Base-by-base conservation (phyloP, 2,797 vertebrate genomes). In the Alcedo atthis region DNA sequence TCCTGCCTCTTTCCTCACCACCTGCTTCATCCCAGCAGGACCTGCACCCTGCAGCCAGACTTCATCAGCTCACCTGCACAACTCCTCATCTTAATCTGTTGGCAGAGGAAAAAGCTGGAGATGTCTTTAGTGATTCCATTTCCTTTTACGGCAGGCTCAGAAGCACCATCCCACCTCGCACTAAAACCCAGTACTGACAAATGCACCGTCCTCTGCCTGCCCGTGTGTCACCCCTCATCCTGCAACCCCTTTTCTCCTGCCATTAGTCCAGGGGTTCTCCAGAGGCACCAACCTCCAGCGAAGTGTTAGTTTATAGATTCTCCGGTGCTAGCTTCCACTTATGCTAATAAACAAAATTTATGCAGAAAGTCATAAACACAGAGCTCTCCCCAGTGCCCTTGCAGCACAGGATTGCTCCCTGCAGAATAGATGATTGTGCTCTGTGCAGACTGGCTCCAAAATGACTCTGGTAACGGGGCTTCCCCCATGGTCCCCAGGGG, bases 311-410 rank as follows among this genome's bases (percentile, higher is more conserved):
- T 92, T 93, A 90, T 85, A 89, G 91, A 91, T 80, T 54, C 90
- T 40, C 74, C 20, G 0, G 90, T 71, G 83, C 91, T 86, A 93
- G 92, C 96, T 94, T 88, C 92, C 94, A 80, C 92, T 96, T 94
- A 95, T 94, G 91, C 87, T 96, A 96, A 96, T 96, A 93, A 95
- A 91, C 75, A 42, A 85, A 95, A 96, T 96, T 94, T 95, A 96
- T 96, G 95, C 96, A 92, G 85, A 91, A 91, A 95, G 94, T 93
- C 94, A 93, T 96, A 96, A 95, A 96, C 95, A 95, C 81, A 91
- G 93, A 94, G 92, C 94, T 95, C 92, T 92, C 90, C 96, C 95
- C 94, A 85, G 90, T 77, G 94, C 95, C 96, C 95, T 96, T 95
- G 96, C 95, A 87, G 91, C 4, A 1, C 81, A 89, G 91, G 87